phyloP scores from a whole-genome alignment of 2,888 invertebrate species.

The Trachelus troglodyta region DNA sequence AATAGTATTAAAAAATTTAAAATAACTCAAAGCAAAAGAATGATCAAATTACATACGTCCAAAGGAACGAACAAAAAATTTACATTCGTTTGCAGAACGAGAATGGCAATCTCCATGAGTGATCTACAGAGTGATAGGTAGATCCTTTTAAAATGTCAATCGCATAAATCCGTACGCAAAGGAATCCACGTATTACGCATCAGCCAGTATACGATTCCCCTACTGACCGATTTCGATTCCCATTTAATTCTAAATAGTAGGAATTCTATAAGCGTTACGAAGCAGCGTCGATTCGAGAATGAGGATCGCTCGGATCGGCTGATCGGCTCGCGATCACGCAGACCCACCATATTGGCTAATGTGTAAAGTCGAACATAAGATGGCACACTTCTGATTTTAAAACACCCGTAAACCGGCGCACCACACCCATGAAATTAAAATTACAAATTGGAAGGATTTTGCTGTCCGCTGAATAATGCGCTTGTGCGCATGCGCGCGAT shows the following conservation, averaged over 20 bases:
- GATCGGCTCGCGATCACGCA: constrained; percentile 10
- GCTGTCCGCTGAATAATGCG: background rate
- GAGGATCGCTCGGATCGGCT: constrained; percentile 7
- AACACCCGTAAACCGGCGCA: constrained; percentile 7
- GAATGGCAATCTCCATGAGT: background rate
- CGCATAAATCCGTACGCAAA: background rate
- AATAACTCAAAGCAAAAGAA: background rate
- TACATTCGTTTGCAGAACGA: background rate
- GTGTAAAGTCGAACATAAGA: constrained; percentile 38
- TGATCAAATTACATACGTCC: background rate
- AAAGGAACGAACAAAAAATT: background rate
- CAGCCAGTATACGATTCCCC: background rate
- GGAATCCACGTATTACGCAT: background rate
- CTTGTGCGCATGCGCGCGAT: background rate
- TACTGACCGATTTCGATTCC: constrained; percentile 2
- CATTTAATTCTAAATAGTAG: constrained; percentile 15
- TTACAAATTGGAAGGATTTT: constrained; percentile 34
- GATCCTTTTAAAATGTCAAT: background rate
- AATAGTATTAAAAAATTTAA: background rate
- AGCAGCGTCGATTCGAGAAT: background rate
- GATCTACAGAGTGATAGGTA: background rate
- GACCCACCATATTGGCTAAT: constrained; percentile 16
- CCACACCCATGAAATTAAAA: constrained; percentile 48
- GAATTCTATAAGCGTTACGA: constrained; percentile 16
- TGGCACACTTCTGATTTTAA: constrained; percentile 45